Conservation (phyloP, 2,113 vertebrate species). For the Oceanites oceanicus region DNA sequence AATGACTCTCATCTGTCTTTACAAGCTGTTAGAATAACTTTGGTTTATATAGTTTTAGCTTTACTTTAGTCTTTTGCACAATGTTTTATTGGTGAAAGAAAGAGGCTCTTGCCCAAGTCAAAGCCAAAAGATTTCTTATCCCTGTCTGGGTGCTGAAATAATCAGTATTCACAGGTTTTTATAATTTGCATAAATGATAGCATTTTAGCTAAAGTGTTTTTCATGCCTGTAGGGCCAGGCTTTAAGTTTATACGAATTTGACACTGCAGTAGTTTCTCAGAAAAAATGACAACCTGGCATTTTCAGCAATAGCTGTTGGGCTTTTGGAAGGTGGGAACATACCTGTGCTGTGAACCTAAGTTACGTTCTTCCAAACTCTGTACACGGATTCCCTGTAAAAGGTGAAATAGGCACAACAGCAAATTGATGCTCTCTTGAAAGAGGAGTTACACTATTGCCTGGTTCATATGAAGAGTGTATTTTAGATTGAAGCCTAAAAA, state of each 20-base stretch:
- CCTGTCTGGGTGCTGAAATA: neutral
- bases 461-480: neutral
- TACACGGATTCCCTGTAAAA: neutral
- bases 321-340: neutral
- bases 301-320: neutral
- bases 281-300: neutral
- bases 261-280: neutral
- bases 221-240: neutral
- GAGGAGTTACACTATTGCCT: neutral
- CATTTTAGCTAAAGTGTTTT: neutral
- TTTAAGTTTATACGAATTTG: neutral
- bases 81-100: neutral
- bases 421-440: neutral
- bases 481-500: neutral
- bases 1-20: slow-evolving; percentile 56
- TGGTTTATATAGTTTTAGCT: neutral
- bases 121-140: neutral
- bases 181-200: neutral
- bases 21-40: slow-evolving; percentile 11
- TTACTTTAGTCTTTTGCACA: neutral
- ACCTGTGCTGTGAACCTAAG: neutral
- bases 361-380: neutral
- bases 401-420: neutral
- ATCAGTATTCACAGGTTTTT: neutral
- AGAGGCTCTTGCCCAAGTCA: neutral